A percentile compares a stretch with the other conserved stretches of the same genome.
Conservation (phyloP, 1,140 invertebrate species). For the Drosophila mojavensis region DNA sequence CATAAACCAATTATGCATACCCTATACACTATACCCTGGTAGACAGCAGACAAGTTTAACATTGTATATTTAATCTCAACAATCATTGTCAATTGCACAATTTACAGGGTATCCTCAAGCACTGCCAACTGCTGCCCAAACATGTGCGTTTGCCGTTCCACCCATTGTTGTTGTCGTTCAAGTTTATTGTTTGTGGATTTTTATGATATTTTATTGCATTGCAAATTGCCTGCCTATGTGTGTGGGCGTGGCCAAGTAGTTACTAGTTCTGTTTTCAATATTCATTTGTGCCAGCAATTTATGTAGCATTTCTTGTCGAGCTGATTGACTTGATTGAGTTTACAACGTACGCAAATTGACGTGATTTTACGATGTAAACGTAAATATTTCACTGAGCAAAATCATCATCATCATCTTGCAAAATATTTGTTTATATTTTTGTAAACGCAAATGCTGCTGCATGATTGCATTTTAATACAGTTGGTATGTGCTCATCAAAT, state of each 20-base stretch:
- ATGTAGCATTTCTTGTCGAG: conserved; percentile 29
- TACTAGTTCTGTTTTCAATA: conserved; percentile 2
- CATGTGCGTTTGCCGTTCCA: conserved; percentile 24
- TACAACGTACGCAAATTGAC: conserved; percentile 35
- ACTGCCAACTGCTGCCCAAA: not conserved
- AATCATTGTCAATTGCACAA: not conserved
- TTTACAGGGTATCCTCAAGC: not conserved
- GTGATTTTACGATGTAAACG: conserved; percentile 37
- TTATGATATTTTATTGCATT: conserved; percentile 62
- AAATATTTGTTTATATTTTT: not conserved
- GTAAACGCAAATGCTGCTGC: not conserved
- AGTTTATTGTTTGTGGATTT: conserved; percentile 52
- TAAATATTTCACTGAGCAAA: not conserved
- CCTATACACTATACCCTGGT: not conserved
- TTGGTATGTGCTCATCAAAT: too few species aligned
- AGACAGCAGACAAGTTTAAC: not conserved
- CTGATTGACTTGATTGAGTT: conserved; percentile 46
- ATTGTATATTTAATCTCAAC: not conserved
- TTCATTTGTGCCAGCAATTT: conserved; percentile 37
- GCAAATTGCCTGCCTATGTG: not conserved
- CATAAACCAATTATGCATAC: conserved; percentile 39
- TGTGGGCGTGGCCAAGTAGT: not conserved
- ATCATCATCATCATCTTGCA: not conserved
- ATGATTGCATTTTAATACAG: too few species aligned
- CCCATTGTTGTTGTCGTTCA: conserved; percentile 31